Evolutionary conservation across 2,888 invertebrate genomes (phyloP), one percentile per base, ranked within the genome.

Genomic region (Drosophila neonasuta): DNA sequence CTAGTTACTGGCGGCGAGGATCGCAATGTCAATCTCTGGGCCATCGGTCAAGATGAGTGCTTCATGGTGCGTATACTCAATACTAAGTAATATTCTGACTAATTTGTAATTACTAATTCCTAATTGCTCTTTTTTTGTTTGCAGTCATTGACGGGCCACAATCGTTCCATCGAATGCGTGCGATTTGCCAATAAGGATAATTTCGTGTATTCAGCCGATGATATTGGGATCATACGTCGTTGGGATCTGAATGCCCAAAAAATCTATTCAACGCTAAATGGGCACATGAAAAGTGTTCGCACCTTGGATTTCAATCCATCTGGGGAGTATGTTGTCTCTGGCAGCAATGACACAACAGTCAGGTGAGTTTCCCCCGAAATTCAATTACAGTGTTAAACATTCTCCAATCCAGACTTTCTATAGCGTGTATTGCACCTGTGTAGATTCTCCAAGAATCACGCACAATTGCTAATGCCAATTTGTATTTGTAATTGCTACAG

Each of bases 261-360:
- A 34, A 89, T 89, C 41, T 90, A 89, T 68, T 89, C 91, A 34
- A 91, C 91, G 44, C 71, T 91, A 15, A 91, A 91, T 80, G 91
- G 91, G 0, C 91, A 91, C 62, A 97, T 97, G 74, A 97, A 97
- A 92, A 93, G 98, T 78, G 93, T 98, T 24, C 93, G 97, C 87
- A 97, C 98, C 29, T 93, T 99, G 77, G 98, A 98, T 91, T 99
- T 99, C 90, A 98, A 98, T 93, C 98, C 98, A 4, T 98, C 97
- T 90, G 98, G 97, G 15, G 97, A 98, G 88, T 96, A 97, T 90
- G 93, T 98, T 66, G 96, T 97, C 8, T 98, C 98, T 8, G 99
- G 99, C 5, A 97, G 98, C 79, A 93, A 95, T 87, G 99, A 99
- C 90, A 96, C 95, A 73, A 95, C 95, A 32, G 90, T 91, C 9